Percentiles rank a stretch among this genome's conserved stretches.
Evolutionary conservation across 37 sponge, comb jelly and placozoan species (phyloP).

Genomic region (Halisarca cf. caerulea): DNA sequence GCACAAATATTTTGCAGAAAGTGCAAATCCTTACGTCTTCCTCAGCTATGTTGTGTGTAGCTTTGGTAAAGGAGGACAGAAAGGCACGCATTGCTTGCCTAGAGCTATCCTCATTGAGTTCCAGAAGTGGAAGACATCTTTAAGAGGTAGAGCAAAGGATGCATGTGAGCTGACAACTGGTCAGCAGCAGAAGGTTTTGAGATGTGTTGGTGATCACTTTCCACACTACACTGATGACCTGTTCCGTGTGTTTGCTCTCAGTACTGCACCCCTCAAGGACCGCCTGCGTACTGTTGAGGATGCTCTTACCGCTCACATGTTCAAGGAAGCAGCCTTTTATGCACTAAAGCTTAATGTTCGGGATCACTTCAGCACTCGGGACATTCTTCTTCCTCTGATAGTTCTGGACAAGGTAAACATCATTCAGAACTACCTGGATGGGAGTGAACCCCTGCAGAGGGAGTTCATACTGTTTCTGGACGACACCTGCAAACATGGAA

Average conservation of each 20-base stretch:
- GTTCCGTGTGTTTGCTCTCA: neutral
- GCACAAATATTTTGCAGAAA: neutral
- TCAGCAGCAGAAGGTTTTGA: constrained; percentile 2
- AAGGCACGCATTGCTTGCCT: constrained; percentile 16
- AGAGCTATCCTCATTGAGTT: constrained; percentile 42
- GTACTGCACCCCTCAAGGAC: neutral
- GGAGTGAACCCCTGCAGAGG: constrained; percentile 16
- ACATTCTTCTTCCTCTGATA: constrained; percentile 64
- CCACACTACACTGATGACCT: constrained; percentile 18
- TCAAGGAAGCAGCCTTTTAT: constrained; percentile 12
- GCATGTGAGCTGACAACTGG: neutral
- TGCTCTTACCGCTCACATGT: neutral
- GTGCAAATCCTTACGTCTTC: neutral
- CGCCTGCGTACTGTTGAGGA: neutral
- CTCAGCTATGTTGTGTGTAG: neutral
- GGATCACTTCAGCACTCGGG: neutral
- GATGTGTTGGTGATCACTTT: neutral
- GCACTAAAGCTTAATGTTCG: neutral
- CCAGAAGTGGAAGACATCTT: constrained; percentile 29
- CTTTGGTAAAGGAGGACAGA: neutral
- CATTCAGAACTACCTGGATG: constrained; percentile 66
- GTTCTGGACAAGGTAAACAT: constrained; percentile 71
- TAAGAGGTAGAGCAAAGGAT: neutral
- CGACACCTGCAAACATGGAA: constrained; percentile 20
- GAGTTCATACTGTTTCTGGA: constrained; percentile 52